Evolutionary conservation across 2,113 vertebrate genomes (phyloP).

Genomic region (Zapornia atra): DNA sequence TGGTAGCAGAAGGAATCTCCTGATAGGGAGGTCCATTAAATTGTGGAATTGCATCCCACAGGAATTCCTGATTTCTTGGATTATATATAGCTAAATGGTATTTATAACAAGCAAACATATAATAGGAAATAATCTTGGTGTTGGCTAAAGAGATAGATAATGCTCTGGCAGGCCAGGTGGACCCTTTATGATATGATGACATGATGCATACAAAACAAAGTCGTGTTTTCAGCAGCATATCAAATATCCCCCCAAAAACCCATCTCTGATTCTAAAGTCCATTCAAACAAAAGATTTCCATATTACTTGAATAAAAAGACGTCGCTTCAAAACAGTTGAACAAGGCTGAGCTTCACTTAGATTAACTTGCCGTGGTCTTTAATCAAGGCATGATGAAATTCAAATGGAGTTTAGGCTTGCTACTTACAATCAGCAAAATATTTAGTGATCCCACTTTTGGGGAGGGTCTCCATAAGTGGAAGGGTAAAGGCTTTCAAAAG

Average conservation of each 20-base stretch:
- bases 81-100: background rate
- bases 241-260: background rate
- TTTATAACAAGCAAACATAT: conserved; percentile 14
- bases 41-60: conserved; percentile 24
- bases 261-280: background rate
- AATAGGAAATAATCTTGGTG: conserved; percentile 19
- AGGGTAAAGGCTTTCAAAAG: background rate
- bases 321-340: background rate
- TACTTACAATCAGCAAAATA: background rate
- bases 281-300: background rate
- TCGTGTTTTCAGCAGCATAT: background rate
- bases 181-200: background rate
- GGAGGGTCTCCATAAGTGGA: background rate
- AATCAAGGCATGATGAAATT: background rate
- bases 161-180: background rate
- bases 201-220: background rate
- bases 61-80: conserved; percentile 38
- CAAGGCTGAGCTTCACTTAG: background rate
- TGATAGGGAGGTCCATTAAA: conserved; percentile 46
- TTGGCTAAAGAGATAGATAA: conserved; percentile 36
- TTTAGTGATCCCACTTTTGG: background rate
- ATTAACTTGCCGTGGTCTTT: background rate
- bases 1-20: conserved; percentile 35
- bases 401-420: background rate
- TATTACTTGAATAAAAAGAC: background rate